Conservation (phyloP, 1,140 invertebrate genomes). For the Macrostomum lignano region DNA sequence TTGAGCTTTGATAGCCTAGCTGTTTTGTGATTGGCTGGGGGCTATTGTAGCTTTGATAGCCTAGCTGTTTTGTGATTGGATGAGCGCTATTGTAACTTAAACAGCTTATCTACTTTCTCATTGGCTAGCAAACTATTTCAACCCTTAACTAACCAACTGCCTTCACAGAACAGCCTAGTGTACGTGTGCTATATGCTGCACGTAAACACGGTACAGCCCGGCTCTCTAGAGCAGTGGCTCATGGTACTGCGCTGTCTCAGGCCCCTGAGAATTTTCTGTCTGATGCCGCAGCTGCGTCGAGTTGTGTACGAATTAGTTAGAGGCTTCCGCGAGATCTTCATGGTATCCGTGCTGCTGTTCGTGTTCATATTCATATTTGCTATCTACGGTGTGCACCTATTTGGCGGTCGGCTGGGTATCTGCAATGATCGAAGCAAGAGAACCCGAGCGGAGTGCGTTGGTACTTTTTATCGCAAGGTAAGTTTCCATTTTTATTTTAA, state of each 20-base stretch:
- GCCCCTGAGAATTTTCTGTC: conserved; percentile 74
- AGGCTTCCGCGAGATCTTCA: conserved; percentile 93
- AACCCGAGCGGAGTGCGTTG: conserved; percentile 57
- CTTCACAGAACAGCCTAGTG: conserved; percentile 3
- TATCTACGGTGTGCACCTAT: conserved; percentile 85
- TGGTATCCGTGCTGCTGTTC: conserved; percentile 89
- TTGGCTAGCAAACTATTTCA: too few relatives aligned
- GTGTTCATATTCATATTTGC: conserved; percentile 96
- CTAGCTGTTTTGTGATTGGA: too few relatives aligned
- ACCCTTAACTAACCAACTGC: too few relatives aligned
- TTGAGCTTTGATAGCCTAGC: too few relatives aligned
- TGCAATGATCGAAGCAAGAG: conserved; percentile 75
- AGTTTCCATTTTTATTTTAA: too few relatives aligned
- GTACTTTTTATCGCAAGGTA: conserved; percentile 40
- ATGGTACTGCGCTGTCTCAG: conserved; percentile 85
- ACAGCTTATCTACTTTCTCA: too few relatives aligned
- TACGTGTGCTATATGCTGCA: conserved; percentile 1
- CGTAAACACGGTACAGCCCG: not conserved
- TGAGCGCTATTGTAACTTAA: too few relatives aligned
- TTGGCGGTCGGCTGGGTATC: conserved; percentile 68
- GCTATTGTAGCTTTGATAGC: too few relatives aligned
- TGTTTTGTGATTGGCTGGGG: too few relatives aligned
- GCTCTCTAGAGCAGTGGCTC: conserved; percentile 63
- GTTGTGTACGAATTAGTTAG: conserved; percentile 89
- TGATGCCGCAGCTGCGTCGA: conserved; percentile 95